Evolutionary conservation across 2,888 invertebrate genomes (phyloP).

Genomic region (Drosophila nigritarsus): DNA sequence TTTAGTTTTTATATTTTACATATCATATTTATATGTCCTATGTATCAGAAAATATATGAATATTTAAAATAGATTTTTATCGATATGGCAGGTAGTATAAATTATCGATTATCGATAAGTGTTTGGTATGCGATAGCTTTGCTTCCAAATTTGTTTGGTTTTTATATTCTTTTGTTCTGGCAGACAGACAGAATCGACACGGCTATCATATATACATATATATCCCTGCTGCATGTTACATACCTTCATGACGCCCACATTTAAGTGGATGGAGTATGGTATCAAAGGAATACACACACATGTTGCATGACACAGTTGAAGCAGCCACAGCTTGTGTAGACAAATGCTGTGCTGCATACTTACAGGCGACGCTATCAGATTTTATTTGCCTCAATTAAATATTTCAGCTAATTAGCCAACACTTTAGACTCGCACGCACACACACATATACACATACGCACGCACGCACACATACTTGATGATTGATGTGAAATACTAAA

Average conservation of each 20-base stretch:
- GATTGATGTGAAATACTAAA: slow-evolving; percentile 72
- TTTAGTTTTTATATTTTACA: background rate
- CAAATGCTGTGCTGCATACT: slow-evolving; percentile 43
- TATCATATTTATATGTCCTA: background rate
- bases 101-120: background rate
- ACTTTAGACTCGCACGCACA: slow-evolving; percentile 59
- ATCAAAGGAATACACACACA: background rate
- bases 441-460: slow-evolving; percentile 20
- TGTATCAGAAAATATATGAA: background rate
- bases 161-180: background rate
- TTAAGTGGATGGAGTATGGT: background rate
- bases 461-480: slow-evolving; percentile 25
- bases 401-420: slow-evolving; percentile 76
- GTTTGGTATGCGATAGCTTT: background rate
- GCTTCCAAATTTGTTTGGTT: background rate
- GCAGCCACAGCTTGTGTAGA: background rate
- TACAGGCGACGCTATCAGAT: slow-evolving; percentile 54
- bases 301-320: background rate
- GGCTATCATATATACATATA: background rate
- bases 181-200: background rate
- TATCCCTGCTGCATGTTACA: background rate
- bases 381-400: slow-evolving; percentile 75
- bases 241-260: background rate
- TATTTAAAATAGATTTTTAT: background rate
- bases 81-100: background rate